Conservation (phyloP, 1,140 invertebrate genomes). For the Pissodes strobi region DNA sequence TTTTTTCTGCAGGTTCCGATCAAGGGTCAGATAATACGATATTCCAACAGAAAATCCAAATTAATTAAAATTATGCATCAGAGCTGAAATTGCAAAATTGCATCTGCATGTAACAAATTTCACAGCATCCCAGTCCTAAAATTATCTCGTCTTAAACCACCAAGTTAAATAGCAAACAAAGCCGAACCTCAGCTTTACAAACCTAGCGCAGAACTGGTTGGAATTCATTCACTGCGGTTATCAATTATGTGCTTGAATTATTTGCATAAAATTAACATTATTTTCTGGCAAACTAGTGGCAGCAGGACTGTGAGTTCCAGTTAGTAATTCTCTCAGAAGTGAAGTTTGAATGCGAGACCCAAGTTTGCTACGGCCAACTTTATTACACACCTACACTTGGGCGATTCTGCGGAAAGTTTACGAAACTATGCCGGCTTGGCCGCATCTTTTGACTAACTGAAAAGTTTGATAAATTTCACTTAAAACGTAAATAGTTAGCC, state of each 20-base stretch:
- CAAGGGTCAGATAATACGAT: no score
- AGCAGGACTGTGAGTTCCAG: conserved; percentile 15
- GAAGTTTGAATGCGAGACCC: conserved; percentile 16
- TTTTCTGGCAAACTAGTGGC: conserved; percentile 24
- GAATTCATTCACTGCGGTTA: conserved; percentile 18
- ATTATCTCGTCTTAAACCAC: conserved; percentile 3
- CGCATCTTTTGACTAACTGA: no score
- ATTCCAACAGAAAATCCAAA: background rate
- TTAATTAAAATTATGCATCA: background rate
- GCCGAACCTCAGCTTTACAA: conserved; percentile 2
- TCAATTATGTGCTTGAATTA: conserved; percentile 32
- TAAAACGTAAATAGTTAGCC: no score
- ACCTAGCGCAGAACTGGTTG: conserved; percentile 3
- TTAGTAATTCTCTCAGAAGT: conserved; percentile 11
- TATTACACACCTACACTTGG: conserved; percentile 19
- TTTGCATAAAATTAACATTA: conserved; percentile 35
- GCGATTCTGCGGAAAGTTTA: conserved; percentile 3
- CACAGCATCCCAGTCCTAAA: conserved; percentile 2
- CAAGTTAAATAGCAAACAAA: conserved; percentile 11
- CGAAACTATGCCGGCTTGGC: no score
- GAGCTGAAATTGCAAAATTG: background rate
- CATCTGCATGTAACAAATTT: conserved; percentile 4
- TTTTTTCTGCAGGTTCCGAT: no score
- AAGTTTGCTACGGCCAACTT: conserved; percentile 16
- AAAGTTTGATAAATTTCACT: no score